phyloP scores from a whole-genome alignment of 1,140 invertebrate genomes.

The Globodera rostochiensis region DNA sequence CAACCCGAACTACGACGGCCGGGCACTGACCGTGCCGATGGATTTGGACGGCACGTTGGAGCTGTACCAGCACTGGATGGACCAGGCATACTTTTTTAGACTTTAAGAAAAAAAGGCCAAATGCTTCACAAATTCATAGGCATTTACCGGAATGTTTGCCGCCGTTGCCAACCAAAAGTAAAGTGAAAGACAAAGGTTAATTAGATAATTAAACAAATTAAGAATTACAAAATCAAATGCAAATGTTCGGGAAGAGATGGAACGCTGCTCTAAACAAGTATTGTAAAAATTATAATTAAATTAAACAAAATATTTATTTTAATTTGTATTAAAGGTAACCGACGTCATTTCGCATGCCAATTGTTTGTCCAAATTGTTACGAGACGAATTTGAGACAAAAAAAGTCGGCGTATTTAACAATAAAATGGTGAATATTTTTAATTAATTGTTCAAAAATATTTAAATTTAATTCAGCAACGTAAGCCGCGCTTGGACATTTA shows the following conservation, averaged over 20 bases:
- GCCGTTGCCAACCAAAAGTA: slow-evolving; percentile 27
- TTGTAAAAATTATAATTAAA: background rate
- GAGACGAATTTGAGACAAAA: slow-evolving; percentile 16
- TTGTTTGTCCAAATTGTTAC: slow-evolving; percentile 15
- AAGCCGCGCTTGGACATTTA: background rate
- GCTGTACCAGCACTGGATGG: slow-evolving; percentile 29
- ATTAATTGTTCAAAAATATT: background rate
- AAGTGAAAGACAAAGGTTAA: background rate
- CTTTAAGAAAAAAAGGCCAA: background rate
- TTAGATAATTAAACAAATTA: background rate
- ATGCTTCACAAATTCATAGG: background rate
- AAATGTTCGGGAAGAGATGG: slow-evolving; percentile 13
- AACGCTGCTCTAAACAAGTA: slow-evolving; percentile 21
- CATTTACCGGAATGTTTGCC: slow-evolving; percentile 33
- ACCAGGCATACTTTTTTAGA: slow-evolving; percentile 7
- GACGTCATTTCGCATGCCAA: slow-evolving; percentile 24
- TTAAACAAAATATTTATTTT: slow-evolving; percentile 7
- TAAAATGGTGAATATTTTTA: background rate
- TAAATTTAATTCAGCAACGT: background rate
- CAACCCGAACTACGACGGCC: slow-evolving; percentile 25
- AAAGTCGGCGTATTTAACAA: background rate
- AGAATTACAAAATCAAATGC: slow-evolving; percentile 4
- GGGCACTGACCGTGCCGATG: slow-evolving; percentile 24
- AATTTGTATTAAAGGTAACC: background rate
- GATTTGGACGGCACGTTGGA: slow-evolving; percentile 11